Evolutionary conservation across 1,140 invertebrate genomes (phyloP), one percentile per base, ranked within the genome.

Genomic region (Meloidogyne exigua): DNA sequence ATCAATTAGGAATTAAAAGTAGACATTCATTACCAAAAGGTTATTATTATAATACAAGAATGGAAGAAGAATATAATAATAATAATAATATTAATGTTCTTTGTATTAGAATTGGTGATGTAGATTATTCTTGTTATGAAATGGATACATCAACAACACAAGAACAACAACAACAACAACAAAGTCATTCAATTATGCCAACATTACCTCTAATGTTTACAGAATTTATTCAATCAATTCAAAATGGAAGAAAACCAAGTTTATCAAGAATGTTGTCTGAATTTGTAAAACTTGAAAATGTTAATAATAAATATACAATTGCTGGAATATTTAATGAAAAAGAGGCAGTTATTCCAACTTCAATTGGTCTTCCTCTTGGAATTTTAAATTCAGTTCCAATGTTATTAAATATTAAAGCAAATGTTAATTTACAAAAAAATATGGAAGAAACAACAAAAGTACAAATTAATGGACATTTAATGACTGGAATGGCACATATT

Each of bases 291-390:
- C 15, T 26, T 4, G 39, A 76, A 44, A 63, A 78, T 9, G 39
- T 18, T 26, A 44, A 39, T 32, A 32, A 32, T 21, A 10, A 73
- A 26, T 69, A 21, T 26, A 65, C 67, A 21, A 68, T 75, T 42
- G 76, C 79, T 25, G 42, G 71, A 42, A 78, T 78, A 62, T 28
- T 82, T 68, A 74, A 83, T 78, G 84, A 85, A 62, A 73, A 63
- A 42, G 49, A 68, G 62, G 69, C 76, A 71, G 76, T 67, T 32
- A 73, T 85, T 21, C 80, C 84, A 15, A 84, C 84, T 15, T 62
- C 79, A 28, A 64, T 77, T 32, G 84, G 84, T 78, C 32, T 84
- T 44, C 82, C 84, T 25, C 72, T 85, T 57, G 26, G 72, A 42
- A 72, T 82, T 64, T 39, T 57, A 13, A 64, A 78, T 66, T 74